phyloP scores from a whole-genome alignment of 2,888 invertebrate species.

The Ennomos fuscantarius region DNA sequence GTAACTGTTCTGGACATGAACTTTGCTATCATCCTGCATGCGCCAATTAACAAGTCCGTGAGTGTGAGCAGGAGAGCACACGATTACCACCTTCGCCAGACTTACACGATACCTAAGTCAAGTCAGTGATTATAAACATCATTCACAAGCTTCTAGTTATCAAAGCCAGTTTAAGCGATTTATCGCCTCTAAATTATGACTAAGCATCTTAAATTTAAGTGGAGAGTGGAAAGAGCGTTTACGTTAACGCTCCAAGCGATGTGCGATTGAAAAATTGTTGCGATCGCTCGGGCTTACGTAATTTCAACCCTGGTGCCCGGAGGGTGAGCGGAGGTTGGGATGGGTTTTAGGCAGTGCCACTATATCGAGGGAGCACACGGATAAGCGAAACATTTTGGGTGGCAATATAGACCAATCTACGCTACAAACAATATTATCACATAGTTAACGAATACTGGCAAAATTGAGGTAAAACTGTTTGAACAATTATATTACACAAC shows the following conservation, averaged over 20 bases:
- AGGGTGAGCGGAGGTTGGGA: slow-evolving; percentile 43
- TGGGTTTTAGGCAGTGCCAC: slow-evolving; percentile 28
- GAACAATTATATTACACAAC: too few relatives aligned
- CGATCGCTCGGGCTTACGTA: slow-evolving; percentile 63
- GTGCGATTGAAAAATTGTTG: slow-evolving; percentile 79
- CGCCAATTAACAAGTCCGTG: too few relatives aligned
- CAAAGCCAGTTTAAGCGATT: slow-evolving; percentile 37
- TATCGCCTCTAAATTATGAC: slow-evolving; percentile 61
- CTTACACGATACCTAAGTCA: too few relatives aligned
- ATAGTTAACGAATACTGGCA: too few relatives aligned
- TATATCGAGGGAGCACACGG: slow-evolving; percentile 7
- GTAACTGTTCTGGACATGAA: too few relatives aligned
- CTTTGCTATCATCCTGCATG: too few relatives aligned
- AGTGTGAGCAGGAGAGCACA: too few relatives aligned
- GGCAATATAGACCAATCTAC: slow-evolving; percentile 27
- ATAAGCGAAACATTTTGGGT: slow-evolving; percentile 38
- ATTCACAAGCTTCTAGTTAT: not conserved
- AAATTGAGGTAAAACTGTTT: too few relatives aligned
- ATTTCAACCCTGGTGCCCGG: slow-evolving; percentile 59
- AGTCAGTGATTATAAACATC: not conserved
- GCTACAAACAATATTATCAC: too few relatives aligned
- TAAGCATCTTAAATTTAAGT: slow-evolving; percentile 67
- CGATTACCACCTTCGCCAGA: too few relatives aligned
- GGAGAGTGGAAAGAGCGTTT: slow-evolving; percentile 44
- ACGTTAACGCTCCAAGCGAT: slow-evolving; percentile 64